Percentiles rank a stretch among this genome's conserved stretches.
phyloP scores from a whole-genome alignment of 2,113 vertebrate species.

The Tyto alba region DNA sequence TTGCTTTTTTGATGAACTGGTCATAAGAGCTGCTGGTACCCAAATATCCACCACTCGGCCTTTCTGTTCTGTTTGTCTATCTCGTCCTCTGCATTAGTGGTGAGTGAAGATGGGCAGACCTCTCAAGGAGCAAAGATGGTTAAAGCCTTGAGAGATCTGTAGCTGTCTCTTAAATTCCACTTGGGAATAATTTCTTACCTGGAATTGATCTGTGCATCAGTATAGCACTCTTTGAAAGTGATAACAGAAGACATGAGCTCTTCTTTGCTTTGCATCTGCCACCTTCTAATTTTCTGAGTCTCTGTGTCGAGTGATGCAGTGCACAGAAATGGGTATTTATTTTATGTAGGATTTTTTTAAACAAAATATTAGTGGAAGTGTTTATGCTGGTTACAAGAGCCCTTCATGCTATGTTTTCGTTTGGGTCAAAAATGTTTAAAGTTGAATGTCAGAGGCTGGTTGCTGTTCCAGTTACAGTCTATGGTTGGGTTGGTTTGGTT shows the following conservation, averaged over 20 bases:
- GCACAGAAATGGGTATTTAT: not conserved
- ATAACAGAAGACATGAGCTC: not conserved
- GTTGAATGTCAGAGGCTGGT: not conserved
- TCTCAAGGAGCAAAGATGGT: not conserved
- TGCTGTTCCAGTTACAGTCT: not conserved
- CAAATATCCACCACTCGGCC: no score
- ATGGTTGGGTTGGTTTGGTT: not conserved
- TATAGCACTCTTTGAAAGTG: not conserved
- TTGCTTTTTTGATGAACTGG: not conserved
- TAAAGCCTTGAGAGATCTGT: not conserved
- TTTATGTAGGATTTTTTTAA: not conserved
- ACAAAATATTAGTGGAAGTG: not conserved
- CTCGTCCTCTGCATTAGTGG: not conserved
- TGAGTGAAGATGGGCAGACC: not conserved
- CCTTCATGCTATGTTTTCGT: not conserved
- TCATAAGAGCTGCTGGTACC: not conserved
- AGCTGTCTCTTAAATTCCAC: not conserved
- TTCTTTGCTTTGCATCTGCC: not conserved
- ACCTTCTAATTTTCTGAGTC: not conserved
- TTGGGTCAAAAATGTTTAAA: not conserved
- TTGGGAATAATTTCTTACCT: not conserved
- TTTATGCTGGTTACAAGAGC: not conserved
- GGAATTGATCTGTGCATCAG: not conserved
- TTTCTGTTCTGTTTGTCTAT: not conserved
- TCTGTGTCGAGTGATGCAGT: fast-evolving